These are phyloP conservation scores for Peromyscus polionotus DNA, from an alignment of 2,113 vertebrate genomes.

Conservation along the genomic window DNA sequence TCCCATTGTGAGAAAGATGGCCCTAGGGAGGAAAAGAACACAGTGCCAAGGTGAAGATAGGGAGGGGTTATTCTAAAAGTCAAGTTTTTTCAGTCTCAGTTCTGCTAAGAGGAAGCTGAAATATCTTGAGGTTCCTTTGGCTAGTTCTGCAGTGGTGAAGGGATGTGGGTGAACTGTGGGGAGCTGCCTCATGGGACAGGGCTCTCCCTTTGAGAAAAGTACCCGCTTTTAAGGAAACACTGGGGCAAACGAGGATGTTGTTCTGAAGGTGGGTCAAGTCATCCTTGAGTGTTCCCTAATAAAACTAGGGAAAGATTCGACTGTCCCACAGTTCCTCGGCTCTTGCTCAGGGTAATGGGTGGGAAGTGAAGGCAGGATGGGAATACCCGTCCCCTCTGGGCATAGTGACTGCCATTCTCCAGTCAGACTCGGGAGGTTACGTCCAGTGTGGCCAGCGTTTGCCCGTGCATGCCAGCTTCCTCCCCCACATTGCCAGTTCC, in stretches of 20 bases:
- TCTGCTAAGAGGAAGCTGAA: neutral
- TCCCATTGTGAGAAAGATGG: neutral
- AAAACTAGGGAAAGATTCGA: neutral
- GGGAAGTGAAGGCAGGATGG: neutral
- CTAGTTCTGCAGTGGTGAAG: neutral
- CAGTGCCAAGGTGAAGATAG: rapidly evolving
- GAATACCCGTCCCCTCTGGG: neutral
- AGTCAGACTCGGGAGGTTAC: neutral
- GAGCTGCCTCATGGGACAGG: neutral
- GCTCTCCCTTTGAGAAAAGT: neutral
- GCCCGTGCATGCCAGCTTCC: neutral
- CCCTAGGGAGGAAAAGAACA: neutral
- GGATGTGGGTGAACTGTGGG: neutral
- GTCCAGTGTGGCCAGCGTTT: neutral
- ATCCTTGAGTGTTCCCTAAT: neutral
- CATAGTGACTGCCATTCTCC: neutral
- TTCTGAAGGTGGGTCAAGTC: neutral
- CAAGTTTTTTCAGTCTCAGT: neutral
- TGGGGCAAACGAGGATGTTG: neutral
- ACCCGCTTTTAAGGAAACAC: neutral
- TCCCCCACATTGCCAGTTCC: neutral
- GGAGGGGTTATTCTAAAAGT: neutral
- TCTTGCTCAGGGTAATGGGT: neutral
- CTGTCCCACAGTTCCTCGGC: neutral
- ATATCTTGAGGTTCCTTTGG: no score